Evolutionary conservation across 2,888 invertebrate genomes (phyloP).

Genomic region (Gymnoscelis rufifasciata): DNA sequence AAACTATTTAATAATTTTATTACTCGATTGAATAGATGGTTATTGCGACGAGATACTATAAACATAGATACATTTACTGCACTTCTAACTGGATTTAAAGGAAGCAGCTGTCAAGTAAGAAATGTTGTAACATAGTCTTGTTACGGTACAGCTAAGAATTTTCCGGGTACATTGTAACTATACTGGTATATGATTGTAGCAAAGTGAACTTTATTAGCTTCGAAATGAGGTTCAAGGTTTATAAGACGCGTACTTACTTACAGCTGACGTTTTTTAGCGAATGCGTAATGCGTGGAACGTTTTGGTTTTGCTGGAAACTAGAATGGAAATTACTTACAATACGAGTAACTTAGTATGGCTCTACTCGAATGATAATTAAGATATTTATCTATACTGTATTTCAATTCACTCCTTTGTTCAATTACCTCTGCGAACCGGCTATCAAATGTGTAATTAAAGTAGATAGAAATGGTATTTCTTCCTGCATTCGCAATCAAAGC

Average conservation of each 20-base stretch:
- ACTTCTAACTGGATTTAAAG: constrained; percentile 35
- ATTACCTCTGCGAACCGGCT: constrained; percentile 3
- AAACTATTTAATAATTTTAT: constrained; percentile 2
- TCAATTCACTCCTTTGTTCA: constrained; percentile 3
- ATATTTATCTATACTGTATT: background rate
- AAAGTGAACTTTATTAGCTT: constrained; percentile 12
- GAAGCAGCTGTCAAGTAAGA: constrained; percentile 50
- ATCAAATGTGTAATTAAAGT: constrained; percentile 34
- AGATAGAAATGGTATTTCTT: constrained; percentile 48
- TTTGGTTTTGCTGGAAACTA: constrained; percentile 22
- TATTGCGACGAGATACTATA: constrained; percentile 9
- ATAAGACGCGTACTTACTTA: background rate
- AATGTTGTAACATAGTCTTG: constrained; percentile 37
- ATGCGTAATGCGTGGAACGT: constrained; percentile 22
- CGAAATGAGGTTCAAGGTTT: background rate
- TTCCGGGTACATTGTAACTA: constrained; percentile 1
- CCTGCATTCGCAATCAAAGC: constrained; percentile 62
- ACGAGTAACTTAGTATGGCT: too few relatives aligned
- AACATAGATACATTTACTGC: constrained; percentile 15
- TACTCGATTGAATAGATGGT: background rate
- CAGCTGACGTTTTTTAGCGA: constrained; percentile 21
- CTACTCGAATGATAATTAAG: background rate
- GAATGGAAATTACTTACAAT: constrained; percentile 22
- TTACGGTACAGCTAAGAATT: constrained; percentile 28
- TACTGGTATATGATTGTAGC: background rate